Evolutionary conservation across 2,113 vertebrate genomes (phyloP).

Genomic region (Macrotus californicus): DNA sequence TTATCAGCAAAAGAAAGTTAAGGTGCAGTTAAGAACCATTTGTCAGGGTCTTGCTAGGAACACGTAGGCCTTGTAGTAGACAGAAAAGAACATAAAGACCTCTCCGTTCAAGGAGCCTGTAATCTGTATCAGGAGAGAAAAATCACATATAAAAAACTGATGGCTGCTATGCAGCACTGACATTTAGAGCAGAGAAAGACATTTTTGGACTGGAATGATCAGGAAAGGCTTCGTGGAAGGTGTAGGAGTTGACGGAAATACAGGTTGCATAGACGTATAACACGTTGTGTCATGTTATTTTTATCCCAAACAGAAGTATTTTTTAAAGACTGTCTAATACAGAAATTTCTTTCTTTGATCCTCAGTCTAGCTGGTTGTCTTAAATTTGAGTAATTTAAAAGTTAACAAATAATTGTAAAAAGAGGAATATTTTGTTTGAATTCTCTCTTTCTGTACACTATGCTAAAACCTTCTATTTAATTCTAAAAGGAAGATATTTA

Average conservation of each 20-base stretch:
- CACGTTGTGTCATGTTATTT: background rate
- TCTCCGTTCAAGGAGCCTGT: background rate
- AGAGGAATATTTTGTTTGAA: background rate
- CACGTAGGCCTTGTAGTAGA: background rate
- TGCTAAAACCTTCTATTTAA: background rate
- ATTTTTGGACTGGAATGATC: background rate
- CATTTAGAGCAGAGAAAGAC: background rate
- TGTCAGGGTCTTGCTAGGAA: background rate
- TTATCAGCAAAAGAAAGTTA: background rate
- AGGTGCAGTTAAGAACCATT: background rate
- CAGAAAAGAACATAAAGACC: background rate
- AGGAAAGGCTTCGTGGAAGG: background rate
- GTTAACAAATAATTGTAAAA: constrained; percentile 15
- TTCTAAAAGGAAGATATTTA: constrained; percentile 30
- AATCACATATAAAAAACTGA: background rate
- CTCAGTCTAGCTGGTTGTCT: constrained; percentile 16
- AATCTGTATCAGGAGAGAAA: background rate
- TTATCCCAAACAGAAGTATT: constrained; percentile 24
- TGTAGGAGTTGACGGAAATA: background rate
- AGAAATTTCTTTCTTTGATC: background rate
- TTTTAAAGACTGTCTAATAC: background rate
- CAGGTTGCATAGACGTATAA: background rate
- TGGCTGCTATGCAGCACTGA: background rate
- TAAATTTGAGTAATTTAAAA: constrained; percentile 21
- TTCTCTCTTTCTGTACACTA: background rate